These are phyloP conservation scores for Cynodonichthys magdalenae DNA, from an alignment of 2,797 vertebrate species.

Conservation along the genomic window DNA sequence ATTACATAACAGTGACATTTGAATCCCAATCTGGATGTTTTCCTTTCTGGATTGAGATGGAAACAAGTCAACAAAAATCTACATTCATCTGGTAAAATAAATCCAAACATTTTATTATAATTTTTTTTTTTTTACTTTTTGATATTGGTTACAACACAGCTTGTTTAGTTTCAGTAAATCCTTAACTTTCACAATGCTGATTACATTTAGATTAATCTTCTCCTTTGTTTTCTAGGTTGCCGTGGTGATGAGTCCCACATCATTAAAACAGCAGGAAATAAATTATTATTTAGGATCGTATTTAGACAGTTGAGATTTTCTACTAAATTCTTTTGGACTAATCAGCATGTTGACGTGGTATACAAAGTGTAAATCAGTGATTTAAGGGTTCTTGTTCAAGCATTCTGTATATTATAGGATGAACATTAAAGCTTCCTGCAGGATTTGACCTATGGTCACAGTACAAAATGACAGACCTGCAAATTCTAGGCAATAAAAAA, in stretches of 20 bases:
- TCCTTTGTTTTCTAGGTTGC: background rate
- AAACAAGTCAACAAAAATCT: background rate
- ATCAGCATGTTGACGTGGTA: background rate
- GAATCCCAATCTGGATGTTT: background rate
- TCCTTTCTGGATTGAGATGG: background rate
- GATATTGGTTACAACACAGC: background rate
- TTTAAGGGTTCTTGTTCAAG: background rate
- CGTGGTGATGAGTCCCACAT: background rate
- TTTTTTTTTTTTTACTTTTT: background rate
- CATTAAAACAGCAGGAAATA: background rate
- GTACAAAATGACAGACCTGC: constrained; percentile 45
- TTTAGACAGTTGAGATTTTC: background rate
- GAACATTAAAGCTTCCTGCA: background rate
- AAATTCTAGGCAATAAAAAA: constrained; percentile 13
- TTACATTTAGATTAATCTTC: background rate
- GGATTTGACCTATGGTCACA: constrained; percentile 43
- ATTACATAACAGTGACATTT: constrained; percentile 13
- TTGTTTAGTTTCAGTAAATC: too few relatives aligned
- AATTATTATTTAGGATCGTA: background rate
- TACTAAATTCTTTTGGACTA: background rate
- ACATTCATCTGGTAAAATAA: background rate
- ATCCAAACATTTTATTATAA: background rate
- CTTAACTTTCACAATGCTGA: too few relatives aligned
- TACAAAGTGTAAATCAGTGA: background rate
- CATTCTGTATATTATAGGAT: background rate